These are phyloP conservation scores for Ramphastos sulfuratus DNA, from an alignment of 2,113 vertebrate species.

Conservation along the genomic window DNA sequence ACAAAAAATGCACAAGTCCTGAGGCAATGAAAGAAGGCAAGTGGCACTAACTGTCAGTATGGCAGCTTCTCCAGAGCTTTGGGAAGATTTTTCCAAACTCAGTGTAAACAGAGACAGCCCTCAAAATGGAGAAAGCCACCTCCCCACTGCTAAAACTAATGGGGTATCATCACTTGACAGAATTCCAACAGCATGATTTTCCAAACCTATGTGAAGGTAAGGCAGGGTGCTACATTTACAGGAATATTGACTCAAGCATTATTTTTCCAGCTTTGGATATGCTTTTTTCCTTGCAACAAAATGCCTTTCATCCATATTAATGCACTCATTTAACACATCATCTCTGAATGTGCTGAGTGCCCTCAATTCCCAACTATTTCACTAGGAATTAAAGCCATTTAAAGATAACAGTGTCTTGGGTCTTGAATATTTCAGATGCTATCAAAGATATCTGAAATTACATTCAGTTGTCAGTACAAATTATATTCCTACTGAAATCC, in stretches of 20 bases:
- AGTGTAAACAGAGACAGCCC: neutral
- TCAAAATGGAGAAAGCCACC: neutral
- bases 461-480: neutral
- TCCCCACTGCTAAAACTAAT: neutral
- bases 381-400: neutral
- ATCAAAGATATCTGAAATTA: neutral
- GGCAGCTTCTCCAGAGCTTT: neutral
- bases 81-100: neutral
- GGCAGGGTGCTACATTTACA: neutral
- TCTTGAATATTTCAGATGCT: constrained; percentile 8
- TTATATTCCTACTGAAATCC: neutral
- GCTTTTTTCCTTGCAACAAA: neutral
- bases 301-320: neutral
- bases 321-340: neutral
- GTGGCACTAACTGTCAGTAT: neutral
- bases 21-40: neutral
- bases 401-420: neutral
- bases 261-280: neutral
- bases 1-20: neutral
- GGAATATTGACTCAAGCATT: neutral
- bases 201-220: neutral
- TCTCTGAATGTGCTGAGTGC: neutral
- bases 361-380: neutral
- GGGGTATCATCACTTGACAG: neutral
- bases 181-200: neutral